phyloP scores from a whole-genome alignment of 2,888 invertebrate species.

The Ernsta delagoae region DNA sequence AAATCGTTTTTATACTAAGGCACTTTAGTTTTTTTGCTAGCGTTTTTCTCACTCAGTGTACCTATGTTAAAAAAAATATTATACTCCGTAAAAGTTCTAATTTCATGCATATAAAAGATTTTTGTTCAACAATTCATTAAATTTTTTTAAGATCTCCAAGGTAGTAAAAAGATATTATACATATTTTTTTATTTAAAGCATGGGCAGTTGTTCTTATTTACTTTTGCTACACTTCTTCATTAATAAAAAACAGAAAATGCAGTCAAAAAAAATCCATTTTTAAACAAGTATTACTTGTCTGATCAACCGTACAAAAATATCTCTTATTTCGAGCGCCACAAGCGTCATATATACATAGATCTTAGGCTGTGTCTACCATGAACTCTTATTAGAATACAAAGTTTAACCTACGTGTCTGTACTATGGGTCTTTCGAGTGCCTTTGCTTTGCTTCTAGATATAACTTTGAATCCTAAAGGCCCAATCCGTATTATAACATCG shows the following conservation, averaged over 20 bases:
- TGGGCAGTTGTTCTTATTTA: no score
- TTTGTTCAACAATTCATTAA: no score
- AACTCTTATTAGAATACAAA: no score
- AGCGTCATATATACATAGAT: not conserved
- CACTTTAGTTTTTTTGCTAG: slow-evolving; percentile 17
- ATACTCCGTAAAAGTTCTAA: no score
- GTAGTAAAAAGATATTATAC: not conserved
- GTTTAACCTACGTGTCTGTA: no score
- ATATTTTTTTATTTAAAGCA: no score
- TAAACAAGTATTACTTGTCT: not conserved
- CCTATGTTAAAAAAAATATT: no score
- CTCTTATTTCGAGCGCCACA: not conserved
- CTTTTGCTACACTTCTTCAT: no score
- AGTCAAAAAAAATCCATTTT: not conserved
- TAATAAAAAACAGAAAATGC: not conserved
- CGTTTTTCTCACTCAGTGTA: not conserved
- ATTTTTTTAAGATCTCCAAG: not conserved
- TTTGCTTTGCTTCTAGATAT: no score
- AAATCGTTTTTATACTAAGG: slow-evolving; percentile 14
- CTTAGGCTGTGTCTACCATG: not conserved
- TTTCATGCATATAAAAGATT: not conserved
- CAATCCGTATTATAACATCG: no score
- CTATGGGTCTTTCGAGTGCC: no score
- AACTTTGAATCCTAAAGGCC: no score
- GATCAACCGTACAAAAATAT: not conserved